Evolutionary conservation across 2,888 invertebrate genomes (phyloP).

Genomic region (Drosophila neonasuta): DNA sequence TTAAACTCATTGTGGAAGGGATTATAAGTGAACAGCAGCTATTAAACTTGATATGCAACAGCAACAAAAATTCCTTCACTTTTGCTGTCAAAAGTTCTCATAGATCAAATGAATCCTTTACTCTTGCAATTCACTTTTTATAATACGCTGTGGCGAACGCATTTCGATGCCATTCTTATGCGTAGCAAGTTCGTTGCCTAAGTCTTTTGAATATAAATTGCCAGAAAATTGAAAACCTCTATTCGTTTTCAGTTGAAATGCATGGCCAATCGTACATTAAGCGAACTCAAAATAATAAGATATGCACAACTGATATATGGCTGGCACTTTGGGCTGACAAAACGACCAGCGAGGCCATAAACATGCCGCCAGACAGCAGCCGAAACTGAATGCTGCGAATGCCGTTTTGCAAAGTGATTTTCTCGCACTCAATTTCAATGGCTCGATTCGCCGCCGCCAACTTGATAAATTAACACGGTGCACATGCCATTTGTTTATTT

Average conservation of each 20-base stretch:
- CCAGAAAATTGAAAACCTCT: conserved; percentile 44
- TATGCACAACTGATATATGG: conserved; percentile 70
- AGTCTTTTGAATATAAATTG: conserved; percentile 37
- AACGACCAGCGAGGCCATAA: conserved; percentile 65
- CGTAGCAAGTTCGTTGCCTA: conserved; percentile 25
- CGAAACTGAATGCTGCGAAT: conserved; percentile 8
- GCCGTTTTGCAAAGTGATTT: conserved; percentile 68
- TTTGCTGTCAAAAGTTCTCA: too few relatives aligned
- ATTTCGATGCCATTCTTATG: background rate
- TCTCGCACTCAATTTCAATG: conserved; percentile 73
- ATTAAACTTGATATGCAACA: conserved; percentile 15
- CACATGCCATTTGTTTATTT: conserved; percentile 77
- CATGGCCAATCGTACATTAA: conserved; percentile 55
- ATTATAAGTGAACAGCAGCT: background rate
- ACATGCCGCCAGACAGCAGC: conserved; percentile 58
- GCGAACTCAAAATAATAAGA: conserved; percentile 62
- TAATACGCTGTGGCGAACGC: background rate
- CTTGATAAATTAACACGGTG: conserved; percentile 75
- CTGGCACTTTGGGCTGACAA: conserved; percentile 69
- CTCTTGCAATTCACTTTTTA: background rate
- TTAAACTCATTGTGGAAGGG: background rate
- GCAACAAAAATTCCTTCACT: too few relatives aligned
- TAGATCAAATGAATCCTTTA: background rate
- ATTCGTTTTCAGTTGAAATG: conserved; percentile 62
- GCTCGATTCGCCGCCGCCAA: conserved; percentile 43